phyloP scores from a whole-genome alignment of 2,797 vertebrate genomes.

The Anguilla obscura region DNA sequence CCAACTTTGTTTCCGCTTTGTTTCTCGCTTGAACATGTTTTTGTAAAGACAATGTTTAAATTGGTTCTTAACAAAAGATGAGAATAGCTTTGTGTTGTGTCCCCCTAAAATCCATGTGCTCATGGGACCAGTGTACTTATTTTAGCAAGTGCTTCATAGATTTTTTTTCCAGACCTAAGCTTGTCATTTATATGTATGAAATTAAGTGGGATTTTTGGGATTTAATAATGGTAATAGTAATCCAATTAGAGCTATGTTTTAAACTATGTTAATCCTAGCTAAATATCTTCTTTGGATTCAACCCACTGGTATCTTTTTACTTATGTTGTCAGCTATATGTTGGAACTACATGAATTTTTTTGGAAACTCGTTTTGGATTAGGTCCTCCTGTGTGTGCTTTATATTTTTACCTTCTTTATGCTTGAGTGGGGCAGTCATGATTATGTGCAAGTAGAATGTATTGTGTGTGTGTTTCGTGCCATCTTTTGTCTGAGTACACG shows the following conservation, averaged over 20 bases:
- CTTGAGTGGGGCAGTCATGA: not conserved
- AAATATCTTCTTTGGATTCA: too few species aligned
- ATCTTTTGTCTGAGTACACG: not conserved
- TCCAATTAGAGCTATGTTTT: not conserved
- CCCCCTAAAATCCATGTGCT: not conserved
- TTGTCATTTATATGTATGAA: not conserved
- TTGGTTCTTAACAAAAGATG: not conserved
- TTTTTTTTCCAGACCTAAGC: not conserved
- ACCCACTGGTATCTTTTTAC: too few species aligned
- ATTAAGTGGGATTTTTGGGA: not conserved
- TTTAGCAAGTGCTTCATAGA: not conserved
- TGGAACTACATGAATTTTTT: too few species aligned
- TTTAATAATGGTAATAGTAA: not conserved
- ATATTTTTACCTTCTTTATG: not conserved
- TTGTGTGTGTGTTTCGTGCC: not conserved
- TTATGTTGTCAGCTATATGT: too few species aligned
- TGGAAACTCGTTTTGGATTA: too few species aligned
- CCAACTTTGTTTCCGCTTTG: too few species aligned
- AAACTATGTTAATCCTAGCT: not conserved
- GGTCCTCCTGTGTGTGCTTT: too few species aligned
- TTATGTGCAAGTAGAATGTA: too few species aligned
- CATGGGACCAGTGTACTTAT: not conserved
- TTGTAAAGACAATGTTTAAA: not conserved
- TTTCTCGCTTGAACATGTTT: too few species aligned
- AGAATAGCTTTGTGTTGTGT: not conserved